phyloP scores from a whole-genome alignment of 2,888 invertebrate genomes.

The Busseola fusca region DNA sequence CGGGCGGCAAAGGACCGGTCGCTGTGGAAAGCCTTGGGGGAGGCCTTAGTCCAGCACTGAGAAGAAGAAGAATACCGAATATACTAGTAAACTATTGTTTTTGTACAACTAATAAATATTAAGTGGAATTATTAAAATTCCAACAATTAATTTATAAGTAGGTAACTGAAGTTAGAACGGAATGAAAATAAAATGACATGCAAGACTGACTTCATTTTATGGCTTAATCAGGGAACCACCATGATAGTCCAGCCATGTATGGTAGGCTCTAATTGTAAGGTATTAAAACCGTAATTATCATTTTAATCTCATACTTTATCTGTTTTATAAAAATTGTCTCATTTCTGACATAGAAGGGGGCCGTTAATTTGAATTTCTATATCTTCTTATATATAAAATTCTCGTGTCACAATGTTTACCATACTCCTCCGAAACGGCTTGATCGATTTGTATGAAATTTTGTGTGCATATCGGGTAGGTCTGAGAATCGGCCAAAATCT shows the following conservation, averaged over 20 bases:
- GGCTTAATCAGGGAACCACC: slow-evolving; percentile 49
- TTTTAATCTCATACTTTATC: slow-evolving; percentile 29
- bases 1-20: too few species aligned
- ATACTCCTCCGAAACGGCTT: too few species aligned
- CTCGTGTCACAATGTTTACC: too few species aligned
- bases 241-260: slow-evolving; percentile 13
- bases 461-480: too few species aligned
- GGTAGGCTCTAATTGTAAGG: slow-evolving; percentile 35
- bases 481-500: too few species aligned
- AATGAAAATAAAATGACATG: slow-evolving; percentile 55
- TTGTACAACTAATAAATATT: slow-evolving; percentile 25
- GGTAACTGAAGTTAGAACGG: slow-evolving; percentile 16
- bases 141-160: slow-evolving; percentile 30
- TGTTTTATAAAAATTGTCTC: slow-evolving; percentile 29
- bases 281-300: slow-evolving; percentile 41
- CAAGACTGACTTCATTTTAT: slow-evolving; percentile 51
- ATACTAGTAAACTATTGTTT: slow-evolving; percentile 22
- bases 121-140: slow-evolving; percentile 44
- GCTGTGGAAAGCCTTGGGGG: too few species aligned
- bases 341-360: not conserved
- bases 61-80: too few species aligned
- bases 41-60: too few species aligned
- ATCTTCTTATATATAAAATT: too few species aligned
- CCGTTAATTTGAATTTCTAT: not conserved
- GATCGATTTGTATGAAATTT: too few species aligned